Base-by-base conservation (phyloP, 2,797 vertebrate genomes). In the Oreochromis mossambicus region DNA sequence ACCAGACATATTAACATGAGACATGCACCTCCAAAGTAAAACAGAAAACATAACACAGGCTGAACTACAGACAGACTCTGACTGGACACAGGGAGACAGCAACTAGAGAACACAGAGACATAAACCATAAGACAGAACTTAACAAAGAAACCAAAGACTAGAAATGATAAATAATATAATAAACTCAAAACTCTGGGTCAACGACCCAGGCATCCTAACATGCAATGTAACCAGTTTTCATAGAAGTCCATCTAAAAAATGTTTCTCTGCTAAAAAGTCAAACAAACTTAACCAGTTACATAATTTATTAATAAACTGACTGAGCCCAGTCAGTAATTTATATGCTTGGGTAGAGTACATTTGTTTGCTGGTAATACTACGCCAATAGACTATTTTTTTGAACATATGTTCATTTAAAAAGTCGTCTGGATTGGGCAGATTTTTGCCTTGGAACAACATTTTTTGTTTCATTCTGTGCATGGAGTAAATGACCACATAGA, bases 241-340 rank as follows among this genome's bases (percentile, higher is more conserved):
- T 12, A 43, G 0, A 43, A 68, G 38, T 70, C 66, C 8, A 43
- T 66, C 34, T 66, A 66, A 66, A 38, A 66, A 41, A 14, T 0
- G 1, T n/a, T 14, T 38, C 12, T 41, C 34, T 41, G 12, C 12
- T 2, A 24, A 66, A 24, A 41, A 66, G 36, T 0, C 38, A 29
- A 46, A 73, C 7, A 73, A 19, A 29, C 24, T 1, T 7, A 73
- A 48, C 43, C 15, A 12, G 3, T 12, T 29, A 50, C 43, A 29
- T 32, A 8, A 48, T 29, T 48, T 32, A 29, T 19, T 19, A 68
- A 24, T 29, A 73, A 38, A 19, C 36, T 36, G 36, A 36, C 41
- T 48, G 8, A 11, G 68, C 68, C 15, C 68, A 7, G 14, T 48
- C 41, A 29, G 6, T 6, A 29, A 48, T 73, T 73, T 17, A 15